A percentile compares a stretch with the other conserved stretches of the same genome.
phyloP scores from a whole-genome alignment of 2,113 vertebrate genomes.

The Scopus umbretta region DNA sequence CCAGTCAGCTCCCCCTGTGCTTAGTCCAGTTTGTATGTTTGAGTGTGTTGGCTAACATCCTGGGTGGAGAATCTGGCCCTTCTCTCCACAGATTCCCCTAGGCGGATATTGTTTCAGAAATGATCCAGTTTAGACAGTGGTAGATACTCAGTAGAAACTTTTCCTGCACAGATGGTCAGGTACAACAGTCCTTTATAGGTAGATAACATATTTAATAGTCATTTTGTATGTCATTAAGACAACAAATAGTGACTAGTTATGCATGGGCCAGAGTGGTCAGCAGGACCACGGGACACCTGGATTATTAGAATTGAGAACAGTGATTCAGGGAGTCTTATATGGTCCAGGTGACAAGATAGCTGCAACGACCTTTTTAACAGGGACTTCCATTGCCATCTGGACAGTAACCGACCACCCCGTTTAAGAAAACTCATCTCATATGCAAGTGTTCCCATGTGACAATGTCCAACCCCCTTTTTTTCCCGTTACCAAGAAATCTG shows the following conservation, averaged over 20 bases:
- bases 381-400: neutral
- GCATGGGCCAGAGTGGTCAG: neutral
- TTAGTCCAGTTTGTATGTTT: neutral
- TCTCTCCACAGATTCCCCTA: neutral
- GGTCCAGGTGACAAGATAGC: neutral
- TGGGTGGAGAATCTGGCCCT: neutral
- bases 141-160: neutral
- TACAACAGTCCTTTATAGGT: neutral
- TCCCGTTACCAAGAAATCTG: neutral
- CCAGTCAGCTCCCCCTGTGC: neutral
- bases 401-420: neutral
- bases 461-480: neutral
- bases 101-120: neutral
- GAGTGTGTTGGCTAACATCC: neutral
- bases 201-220: neutral
- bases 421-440: neutral
- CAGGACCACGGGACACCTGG: neutral
- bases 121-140: neutral
- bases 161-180: no score
- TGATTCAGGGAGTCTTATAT: neutral
- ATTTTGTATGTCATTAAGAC: neutral
- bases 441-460: neutral
- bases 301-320: neutral
- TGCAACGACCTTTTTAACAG: neutral
- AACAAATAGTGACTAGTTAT: neutral